A percentile compares a stretch with the other conserved stretches of the same genome.
These are phyloP conservation scores for Arrhamphus sclerolepis DNA, from an alignment of 2,797 vertebrate species.

Conservation along the genomic window DNA sequence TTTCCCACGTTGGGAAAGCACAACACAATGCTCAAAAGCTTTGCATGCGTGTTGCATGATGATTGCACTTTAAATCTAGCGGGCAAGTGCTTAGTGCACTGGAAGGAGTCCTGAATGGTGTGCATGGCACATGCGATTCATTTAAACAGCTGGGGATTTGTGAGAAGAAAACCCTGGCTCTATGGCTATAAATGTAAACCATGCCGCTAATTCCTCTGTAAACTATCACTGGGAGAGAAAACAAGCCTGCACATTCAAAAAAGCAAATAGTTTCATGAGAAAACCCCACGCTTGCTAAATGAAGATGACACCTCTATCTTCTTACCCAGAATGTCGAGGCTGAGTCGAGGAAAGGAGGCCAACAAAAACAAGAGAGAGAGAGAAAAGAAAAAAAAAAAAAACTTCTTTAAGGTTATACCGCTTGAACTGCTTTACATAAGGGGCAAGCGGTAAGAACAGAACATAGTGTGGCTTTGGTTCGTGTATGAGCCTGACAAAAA, in stretches of 20 bases:
- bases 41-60: conserved; percentile 63
- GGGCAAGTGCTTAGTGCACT: conserved; percentile 50
- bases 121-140: conserved; percentile 56
- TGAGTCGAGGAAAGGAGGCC: conserved; percentile 54
- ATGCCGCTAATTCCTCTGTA: conserved; percentile 63
- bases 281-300: conserved; percentile 49
- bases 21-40: conserved; percentile 37
- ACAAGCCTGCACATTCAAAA: conserved; percentile 49
- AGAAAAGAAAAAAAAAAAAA: conserved; percentile 37
- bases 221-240: conserved; percentile 60
- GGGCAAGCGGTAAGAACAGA: conserved; percentile 51
- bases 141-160: conserved; percentile 73
- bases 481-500: conserved; percentile 77
- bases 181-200: conserved; percentile 66
- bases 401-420: conserved; percentile 67
- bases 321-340: conserved; percentile 72
- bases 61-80: conserved; percentile 55
- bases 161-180: conserved; percentile 65
- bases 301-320: conserved; percentile 74
- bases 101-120: conserved; percentile 29
- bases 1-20: conserved; percentile 76
- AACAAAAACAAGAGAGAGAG: conserved; percentile 27
- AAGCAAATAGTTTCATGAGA: conserved; percentile 74
- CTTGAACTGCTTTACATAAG: conserved; percentile 76
- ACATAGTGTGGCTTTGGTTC: conserved; percentile 75